phyloP scores from a whole-genome alignment of 2,797 vertebrate genomes.

The Okamejei kenojei region DNA sequence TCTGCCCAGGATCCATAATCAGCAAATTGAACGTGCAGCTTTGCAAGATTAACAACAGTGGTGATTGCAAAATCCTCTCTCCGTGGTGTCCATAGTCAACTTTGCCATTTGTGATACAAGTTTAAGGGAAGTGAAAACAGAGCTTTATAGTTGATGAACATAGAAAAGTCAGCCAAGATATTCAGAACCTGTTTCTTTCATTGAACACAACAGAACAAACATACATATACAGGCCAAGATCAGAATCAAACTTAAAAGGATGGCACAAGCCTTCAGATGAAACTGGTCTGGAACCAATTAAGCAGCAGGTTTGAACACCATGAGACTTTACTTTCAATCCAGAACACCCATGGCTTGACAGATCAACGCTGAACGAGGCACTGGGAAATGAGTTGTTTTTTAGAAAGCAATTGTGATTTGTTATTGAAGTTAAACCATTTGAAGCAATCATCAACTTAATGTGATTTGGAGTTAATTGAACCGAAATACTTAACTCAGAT shows the following conservation, averaged over 20 bases:
- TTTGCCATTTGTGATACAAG: not conserved
- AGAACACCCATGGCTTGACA: not conserved
- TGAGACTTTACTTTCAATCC: not conserved
- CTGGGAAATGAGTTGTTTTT: not conserved
- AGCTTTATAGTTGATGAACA: not conserved
- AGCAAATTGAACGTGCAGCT: not conserved
- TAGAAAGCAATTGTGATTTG: not conserved
- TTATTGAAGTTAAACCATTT: not conserved
- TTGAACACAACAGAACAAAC: not conserved
- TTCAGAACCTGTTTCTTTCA: not conserved
- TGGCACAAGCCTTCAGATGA: not conserved
- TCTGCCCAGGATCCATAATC: not conserved
- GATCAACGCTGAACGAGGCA: not conserved
- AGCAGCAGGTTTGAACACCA: not conserved
- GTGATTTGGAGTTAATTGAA: not conserved
- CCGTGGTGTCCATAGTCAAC: not conserved
- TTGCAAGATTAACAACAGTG: too few relatives aligned
- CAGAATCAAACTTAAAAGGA: not conserved
- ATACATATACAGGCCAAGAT: not conserved
- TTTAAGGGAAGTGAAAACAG: slow-evolving; percentile 9
- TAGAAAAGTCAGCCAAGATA: not conserved
- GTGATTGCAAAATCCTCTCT: not conserved
- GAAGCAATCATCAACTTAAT: not conserved
- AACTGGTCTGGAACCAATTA: slow-evolving; percentile 7
- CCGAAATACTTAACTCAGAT: not conserved